These are phyloP conservation scores for Listronotus oregonensis DNA, from an alignment of 1,140 invertebrate species.

Conservation along the genomic window DNA sequence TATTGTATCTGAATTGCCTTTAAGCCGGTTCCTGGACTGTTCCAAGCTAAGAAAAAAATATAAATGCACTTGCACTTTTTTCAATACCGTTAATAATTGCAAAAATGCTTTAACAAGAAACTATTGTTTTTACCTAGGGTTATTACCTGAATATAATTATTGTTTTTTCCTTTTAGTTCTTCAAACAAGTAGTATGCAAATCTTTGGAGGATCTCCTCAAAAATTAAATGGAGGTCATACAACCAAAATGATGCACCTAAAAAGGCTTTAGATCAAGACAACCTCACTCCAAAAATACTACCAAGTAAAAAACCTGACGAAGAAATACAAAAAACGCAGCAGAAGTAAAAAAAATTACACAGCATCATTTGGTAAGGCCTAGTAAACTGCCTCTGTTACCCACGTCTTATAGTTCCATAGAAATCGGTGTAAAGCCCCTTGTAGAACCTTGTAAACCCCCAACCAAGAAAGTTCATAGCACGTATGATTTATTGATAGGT, in stretches of 20 bases:
- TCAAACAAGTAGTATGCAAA: conserved; percentile 52
- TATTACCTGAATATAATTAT: too few species aligned
- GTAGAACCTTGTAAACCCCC: conserved; percentile 28
- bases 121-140: too few species aligned
- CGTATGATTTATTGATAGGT: conserved; percentile 76
- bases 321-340: conserved; percentile 6
- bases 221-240: conserved; percentile 31
- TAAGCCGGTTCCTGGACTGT: too few species aligned
- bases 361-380: conserved; percentile 48
- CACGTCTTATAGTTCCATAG: conserved; percentile 31
- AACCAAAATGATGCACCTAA: conserved; percentile 10
- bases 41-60: too few species aligned
- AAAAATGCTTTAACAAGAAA: too few species aligned
- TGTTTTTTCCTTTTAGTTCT: conserved; percentile 16
- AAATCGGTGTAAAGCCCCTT: conserved; percentile 28
- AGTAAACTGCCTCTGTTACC: conserved; percentile 26
- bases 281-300: conserved; percentile 12
- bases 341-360: conserved; percentile 27
- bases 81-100: too few species aligned
- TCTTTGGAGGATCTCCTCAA: conserved; percentile 48
- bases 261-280: conserved; percentile 6
- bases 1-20: too few species aligned
- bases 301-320: conserved; percentile 8
- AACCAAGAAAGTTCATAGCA: conserved; percentile 56
- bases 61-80: too few species aligned